phyloP scores from a whole-genome alignment of 2,797 vertebrate genomes.

The Strix occidentalis region DNA sequence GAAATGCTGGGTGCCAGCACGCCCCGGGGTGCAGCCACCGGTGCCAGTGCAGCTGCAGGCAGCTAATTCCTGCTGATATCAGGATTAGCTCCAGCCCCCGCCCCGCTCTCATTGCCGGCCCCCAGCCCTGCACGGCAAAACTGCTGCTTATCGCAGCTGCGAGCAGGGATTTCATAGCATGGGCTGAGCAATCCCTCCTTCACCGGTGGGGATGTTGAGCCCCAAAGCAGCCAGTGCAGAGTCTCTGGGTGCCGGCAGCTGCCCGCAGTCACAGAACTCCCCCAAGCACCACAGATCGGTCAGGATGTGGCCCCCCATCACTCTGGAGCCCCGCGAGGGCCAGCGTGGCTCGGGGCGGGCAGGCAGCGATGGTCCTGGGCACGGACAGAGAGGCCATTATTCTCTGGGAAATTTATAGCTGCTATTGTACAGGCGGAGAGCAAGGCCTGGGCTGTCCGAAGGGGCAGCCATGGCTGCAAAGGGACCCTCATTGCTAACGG shows the following conservation, averaged over 20 bases:
- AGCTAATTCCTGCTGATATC: fast-evolving
- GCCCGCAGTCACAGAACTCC: background rate
- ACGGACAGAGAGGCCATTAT: background rate
- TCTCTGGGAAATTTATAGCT: background rate
- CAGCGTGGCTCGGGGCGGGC: background rate
- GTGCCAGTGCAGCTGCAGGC: background rate
- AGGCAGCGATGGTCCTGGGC: background rate
- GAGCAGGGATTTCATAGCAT: background rate
- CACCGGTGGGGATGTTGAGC: fast-evolving
- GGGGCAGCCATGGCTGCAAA: background rate
- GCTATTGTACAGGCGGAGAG: background rate
- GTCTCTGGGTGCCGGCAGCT: background rate
- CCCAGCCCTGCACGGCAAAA: background rate
- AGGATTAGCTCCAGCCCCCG: background rate
- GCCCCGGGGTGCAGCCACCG: fast-evolving
- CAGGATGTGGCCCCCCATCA: background rate
- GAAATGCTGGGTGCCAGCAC: background rate
- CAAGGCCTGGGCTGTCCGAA: background rate
- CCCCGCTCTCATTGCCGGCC: fast-evolving
- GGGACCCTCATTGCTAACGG: fast-evolving
- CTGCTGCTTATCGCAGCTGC: background rate
- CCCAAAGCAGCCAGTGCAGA: background rate
- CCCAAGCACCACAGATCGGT: background rate
- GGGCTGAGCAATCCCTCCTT: background rate
- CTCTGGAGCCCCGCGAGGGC: background rate